Evolutionary conservation across 2,113 vertebrate species (phyloP).

Genomic region (Amphiprion percula): DNA sequence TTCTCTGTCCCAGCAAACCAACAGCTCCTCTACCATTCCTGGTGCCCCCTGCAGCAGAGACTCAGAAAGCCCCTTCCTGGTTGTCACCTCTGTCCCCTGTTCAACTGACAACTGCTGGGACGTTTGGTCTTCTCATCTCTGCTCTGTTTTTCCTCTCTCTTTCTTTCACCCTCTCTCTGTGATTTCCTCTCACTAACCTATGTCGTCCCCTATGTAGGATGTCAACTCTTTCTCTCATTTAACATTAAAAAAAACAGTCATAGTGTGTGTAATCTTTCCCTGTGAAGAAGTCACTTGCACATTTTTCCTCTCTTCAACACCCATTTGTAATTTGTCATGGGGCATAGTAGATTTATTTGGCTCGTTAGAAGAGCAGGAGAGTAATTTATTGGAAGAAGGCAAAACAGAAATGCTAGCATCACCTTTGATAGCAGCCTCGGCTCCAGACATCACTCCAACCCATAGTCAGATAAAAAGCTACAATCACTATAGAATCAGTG

Average conservation of each 20-base stretch:
- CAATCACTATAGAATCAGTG: not conserved
- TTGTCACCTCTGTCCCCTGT: slow-evolving; percentile 70
- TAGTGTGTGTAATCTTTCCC: slow-evolving; percentile 52
- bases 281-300: slow-evolving; percentile 53
- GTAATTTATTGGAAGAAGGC: slow-evolving; percentile 17
- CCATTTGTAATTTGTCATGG: slow-evolving; percentile 44
- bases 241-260: slow-evolving; percentile 21
- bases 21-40: slow-evolving; percentile 82
- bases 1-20: slow-evolving; percentile 79
- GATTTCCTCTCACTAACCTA: slow-evolving; percentile 65
- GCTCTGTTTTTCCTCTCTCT: slow-evolving; percentile 20
- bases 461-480: slow-evolving; percentile 11
- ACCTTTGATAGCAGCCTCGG: slow-evolving; percentile 8
- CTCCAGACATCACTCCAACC: slow-evolving; percentile 30
- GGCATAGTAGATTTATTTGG: slow-evolving; percentile 41
- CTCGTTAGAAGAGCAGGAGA: slow-evolving; percentile 5
- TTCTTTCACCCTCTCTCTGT: slow-evolving; percentile 30
- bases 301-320: slow-evolving; percentile 27
- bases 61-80: slow-evolving; percentile 70
- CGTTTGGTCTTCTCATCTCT: slow-evolving; percentile 76
- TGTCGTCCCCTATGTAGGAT: slow-evolving; percentile 26
- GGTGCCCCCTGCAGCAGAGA: slow-evolving; percentile 81
- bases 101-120: slow-evolving; percentile 75
- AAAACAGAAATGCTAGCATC: slow-evolving; percentile 12
- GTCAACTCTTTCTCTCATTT: slow-evolving; percentile 29